These are phyloP conservation scores for Rhadinocentrus ornatus DNA, from an alignment of 2,797 vertebrate species.

Conservation along the genomic window DNA sequence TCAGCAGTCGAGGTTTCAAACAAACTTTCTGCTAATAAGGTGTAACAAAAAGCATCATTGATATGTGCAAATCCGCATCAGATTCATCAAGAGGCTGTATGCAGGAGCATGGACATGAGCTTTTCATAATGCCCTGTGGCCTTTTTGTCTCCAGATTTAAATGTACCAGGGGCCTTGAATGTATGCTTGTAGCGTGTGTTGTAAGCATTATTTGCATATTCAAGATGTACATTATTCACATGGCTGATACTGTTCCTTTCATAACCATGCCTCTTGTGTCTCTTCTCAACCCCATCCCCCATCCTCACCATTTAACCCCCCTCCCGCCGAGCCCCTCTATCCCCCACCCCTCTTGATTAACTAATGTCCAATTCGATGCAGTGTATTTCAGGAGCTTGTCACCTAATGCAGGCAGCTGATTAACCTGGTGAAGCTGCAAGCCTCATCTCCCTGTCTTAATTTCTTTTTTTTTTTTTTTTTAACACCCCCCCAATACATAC, in stretches of 20 bases:
- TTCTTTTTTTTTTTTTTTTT: slow-evolving; percentile 25
- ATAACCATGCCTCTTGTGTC: slow-evolving; percentile 76
- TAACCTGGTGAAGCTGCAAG: slow-evolving; percentile 92
- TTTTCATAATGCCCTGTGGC: slow-evolving; percentile 61
- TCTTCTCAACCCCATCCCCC: slow-evolving; percentile 74
- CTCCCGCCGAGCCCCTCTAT: slow-evolving; percentile 25
- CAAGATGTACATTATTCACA: slow-evolving; percentile 85
- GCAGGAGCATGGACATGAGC: slow-evolving; percentile 56
- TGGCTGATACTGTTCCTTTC: slow-evolving; percentile 80
- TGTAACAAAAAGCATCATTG: slow-evolving; percentile 53
- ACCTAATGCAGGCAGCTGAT: slow-evolving; percentile 98
- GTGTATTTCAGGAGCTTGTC: slow-evolving; percentile 84
- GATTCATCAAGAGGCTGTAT: slow-evolving; percentile 56
- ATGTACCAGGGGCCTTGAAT: slow-evolving; percentile 70
- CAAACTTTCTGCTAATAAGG: slow-evolving; percentile 71
- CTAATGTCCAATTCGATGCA: slow-evolving; percentile 81
- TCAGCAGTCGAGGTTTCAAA: slow-evolving; percentile 65
- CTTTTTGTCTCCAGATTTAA: slow-evolving; percentile 74
- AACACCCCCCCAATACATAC: not conserved
- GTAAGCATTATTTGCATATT: slow-evolving; percentile 84
- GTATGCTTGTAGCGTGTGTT: slow-evolving; percentile 70
- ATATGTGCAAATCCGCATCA: slow-evolving; percentile 61
- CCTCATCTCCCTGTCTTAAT: slow-evolving; percentile 75
- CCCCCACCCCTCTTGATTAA: slow-evolving; percentile 73
- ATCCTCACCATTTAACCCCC: slow-evolving; percentile 58